Evolutionary conservation across 2,113 vertebrate species (phyloP), one percentile per base, ranked within the genome.

Genomic region (Gopherus flavomarginatus): DNA sequence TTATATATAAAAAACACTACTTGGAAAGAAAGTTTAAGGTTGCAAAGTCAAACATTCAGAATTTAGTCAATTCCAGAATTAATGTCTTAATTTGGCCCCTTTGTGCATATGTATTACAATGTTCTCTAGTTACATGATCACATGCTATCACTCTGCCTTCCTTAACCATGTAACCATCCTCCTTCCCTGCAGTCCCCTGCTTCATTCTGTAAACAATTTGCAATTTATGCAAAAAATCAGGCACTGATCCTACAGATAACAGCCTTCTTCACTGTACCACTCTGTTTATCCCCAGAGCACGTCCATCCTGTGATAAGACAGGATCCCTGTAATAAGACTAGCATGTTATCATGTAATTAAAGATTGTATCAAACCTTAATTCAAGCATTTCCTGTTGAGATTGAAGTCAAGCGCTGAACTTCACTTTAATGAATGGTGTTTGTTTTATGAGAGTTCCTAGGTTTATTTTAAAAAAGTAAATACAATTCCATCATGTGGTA

Each of bases 1-100:
- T 86, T 96, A 82, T 29, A 75, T 75, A 35, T 24, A 12, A 92
- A 94, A 47, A 96, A 92, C 47, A 62, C 82, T 90, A n/a, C 86
- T 80, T 77, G 42, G 92, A 96, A 92, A 80, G 54, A 49, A 87
- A 96, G 59, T 65, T 65, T 16, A 35, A 65, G 24, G 42, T 87
- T 93, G 52, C 35, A 77, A 86, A 91, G 49, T 81, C 62, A 87
- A 94, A 13, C 10, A 8, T n/a, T 93, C 52, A 56, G 13, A 35
- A 65, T 2, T 0, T 77, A 69, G 81, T 81, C 89, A 54, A 38
- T 47, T 21, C 47, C 0, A 0, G 42, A 42, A 10, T 77, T 56
- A 92, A 82, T 38, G 85, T 6, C 17, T 85, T 83, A 1, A 0
- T 79, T 94, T 93, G 35, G 87, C 19, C 21, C 87, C 0, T 0